Evolutionary conservation across 2,888 invertebrate species (phyloP).

Genomic region (Leucophora obtusa): DNA sequence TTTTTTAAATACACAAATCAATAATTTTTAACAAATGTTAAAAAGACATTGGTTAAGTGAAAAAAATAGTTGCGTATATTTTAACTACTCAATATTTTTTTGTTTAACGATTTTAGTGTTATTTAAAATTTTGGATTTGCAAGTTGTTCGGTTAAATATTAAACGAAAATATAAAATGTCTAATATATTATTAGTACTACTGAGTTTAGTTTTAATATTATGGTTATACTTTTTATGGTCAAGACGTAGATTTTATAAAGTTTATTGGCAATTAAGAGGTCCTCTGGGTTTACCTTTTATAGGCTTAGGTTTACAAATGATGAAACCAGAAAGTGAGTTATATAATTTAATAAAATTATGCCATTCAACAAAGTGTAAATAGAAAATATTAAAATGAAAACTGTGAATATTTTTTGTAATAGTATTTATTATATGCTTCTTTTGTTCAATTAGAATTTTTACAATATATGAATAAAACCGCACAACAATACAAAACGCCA

Average conservation of each 20-base stretch:
- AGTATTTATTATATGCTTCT: no score
- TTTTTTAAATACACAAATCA: not conserved
- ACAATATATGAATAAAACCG: slow-evolving; percentile 69
- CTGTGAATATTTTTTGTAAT: no score
- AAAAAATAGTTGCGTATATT: not conserved
- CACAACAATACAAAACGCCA: slow-evolving; percentile 70
- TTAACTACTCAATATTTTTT: not conserved
- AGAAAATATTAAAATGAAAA: no score
- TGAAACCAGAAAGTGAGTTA: slow-evolving; percentile 74
- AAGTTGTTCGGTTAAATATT: not conserved
- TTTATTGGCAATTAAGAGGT: slow-evolving; percentile 73
- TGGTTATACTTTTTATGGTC: slow-evolving; percentile 74
- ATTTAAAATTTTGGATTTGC: slow-evolving; percentile 18
- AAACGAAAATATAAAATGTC: slow-evolving; percentile 10
- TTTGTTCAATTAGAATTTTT: slow-evolving; percentile 68
- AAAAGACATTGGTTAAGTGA: not conserved
- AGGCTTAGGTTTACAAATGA: slow-evolving; percentile 74
- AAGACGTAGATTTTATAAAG: slow-evolving; percentile 72
- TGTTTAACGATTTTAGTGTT: slow-evolving; percentile 12
- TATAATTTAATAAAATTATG: not conserved
- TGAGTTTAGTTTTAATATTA: slow-evolving; percentile 65
- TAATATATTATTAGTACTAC: slow-evolving; percentile 64
- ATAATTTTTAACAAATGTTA: not conserved
- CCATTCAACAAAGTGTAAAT: not conserved
- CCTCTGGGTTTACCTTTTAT: slow-evolving; percentile 75